Evolutionary conservation across 2,888 invertebrate genomes (phyloP).

Genomic region (Caenorhabditis sp.): DNA sequence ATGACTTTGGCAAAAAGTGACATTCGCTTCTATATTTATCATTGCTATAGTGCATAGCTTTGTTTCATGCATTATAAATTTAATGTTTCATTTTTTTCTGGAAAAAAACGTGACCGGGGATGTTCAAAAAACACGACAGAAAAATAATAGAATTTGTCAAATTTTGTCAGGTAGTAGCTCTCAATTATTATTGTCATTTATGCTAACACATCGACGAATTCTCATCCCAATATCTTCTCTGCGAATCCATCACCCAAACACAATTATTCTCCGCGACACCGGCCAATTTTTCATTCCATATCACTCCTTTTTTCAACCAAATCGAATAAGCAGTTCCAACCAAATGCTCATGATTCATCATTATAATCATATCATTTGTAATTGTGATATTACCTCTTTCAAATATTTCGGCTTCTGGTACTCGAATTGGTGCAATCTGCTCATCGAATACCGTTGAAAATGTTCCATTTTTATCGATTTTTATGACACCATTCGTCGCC

Average conservation of each 20-base stretch:
- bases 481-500: conserved; percentile 27
- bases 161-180: conserved; percentile 60
- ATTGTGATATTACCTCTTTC: conserved; percentile 39
- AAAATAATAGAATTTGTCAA: not conserved
- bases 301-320: conserved; percentile 32
- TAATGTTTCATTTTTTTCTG: too few relatives aligned
- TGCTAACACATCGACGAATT: conserved; percentile 32
- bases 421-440: conserved; percentile 35
- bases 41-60: too few relatives aligned
- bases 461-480: conserved; percentile 22
- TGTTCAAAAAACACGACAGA: not conserved
- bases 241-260: conserved; percentile 41
- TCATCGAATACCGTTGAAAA: conserved; percentile 35
- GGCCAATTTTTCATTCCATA: not conserved
- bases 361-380: conserved; percentile 22
- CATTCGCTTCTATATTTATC: too few relatives aligned
- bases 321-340: conserved; percentile 53
- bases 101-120: too few relatives aligned
- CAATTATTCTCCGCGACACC: not conserved
- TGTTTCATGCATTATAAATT: too few relatives aligned
- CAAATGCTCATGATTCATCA: conserved; percentile 46
- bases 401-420: conserved; percentile 44
- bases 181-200: conserved; percentile 70
- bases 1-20: too few relatives aligned
- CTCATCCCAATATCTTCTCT: conserved; percentile 25